phyloP scores from a whole-genome alignment of 1,140 invertebrate species.

The Charaxes varanes region DNA sequence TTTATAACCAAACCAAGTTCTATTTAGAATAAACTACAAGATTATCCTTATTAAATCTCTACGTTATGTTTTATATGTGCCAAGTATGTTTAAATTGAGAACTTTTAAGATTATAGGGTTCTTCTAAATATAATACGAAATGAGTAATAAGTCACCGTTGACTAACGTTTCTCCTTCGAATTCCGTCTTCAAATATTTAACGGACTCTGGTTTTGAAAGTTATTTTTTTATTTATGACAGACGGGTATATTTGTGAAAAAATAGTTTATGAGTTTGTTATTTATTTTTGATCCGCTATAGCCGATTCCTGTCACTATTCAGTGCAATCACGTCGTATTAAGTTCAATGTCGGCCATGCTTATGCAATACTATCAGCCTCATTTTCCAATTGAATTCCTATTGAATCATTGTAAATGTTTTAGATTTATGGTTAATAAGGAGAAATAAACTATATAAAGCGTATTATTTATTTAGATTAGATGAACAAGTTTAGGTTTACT shows the following conservation, averaged over 20 bases:
- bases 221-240: conserved; percentile 12
- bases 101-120: too few species aligned
- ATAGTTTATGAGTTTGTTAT: background rate
- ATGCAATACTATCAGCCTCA: conserved; percentile 19
- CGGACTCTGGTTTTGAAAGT: conserved; percentile 54
- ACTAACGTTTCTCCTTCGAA: conserved; percentile 67
- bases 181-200: conserved; percentile 71
- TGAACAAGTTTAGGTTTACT: too few species aligned
- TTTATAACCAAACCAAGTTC: conserved; percentile 42
- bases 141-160: conserved; percentile 48
- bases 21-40: background rate
- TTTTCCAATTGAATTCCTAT: conserved; percentile 7
- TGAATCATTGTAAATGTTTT: too few species aligned
- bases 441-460: too few species aligned
- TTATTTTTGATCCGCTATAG: background rate
- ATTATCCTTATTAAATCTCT: too few species aligned
- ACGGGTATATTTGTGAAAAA: background rate
- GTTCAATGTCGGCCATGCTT: conserved; percentile 39
- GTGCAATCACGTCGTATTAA: conserved; percentile 19
- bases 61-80: too few species aligned
- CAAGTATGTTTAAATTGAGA: too few species aligned
- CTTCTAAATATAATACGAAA: too few species aligned
- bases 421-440: too few species aligned
- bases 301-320: conserved; percentile 3
- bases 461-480: too few species aligned